Conservation (phyloP, 2,888 invertebrate species). For the Pediacus dermestoides region DNA sequence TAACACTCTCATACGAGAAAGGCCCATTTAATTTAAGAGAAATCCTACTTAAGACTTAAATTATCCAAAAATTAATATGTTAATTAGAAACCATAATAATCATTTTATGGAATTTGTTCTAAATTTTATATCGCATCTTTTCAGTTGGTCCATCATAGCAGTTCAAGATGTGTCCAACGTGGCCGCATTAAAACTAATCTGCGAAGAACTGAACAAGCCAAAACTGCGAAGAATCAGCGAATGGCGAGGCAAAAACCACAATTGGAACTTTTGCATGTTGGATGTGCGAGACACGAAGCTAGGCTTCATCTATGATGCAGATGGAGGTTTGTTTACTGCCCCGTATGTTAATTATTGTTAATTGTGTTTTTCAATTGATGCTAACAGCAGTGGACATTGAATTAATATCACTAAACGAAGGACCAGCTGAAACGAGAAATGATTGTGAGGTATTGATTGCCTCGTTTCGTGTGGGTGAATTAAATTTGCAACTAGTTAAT, state of each 20-base stretch:
- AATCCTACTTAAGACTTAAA: too few relatives aligned
- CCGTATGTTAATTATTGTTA: not conserved
- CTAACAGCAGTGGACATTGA: conserved; percentile 29
- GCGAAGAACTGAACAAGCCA: conserved; percentile 66
- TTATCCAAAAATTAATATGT: too few relatives aligned
- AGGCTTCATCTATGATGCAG: conserved; percentile 50
- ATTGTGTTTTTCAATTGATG: not conserved
- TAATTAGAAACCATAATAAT: not conserved
- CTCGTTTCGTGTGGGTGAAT: conserved; percentile 54
- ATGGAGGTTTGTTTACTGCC: conserved; percentile 31
- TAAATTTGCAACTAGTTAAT: conserved; percentile 54
- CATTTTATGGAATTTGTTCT: not conserved
- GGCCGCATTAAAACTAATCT: conserved; percentile 65
- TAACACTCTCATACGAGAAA: too few relatives aligned
- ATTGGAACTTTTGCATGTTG: conserved; percentile 61
- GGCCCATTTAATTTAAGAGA: too few relatives aligned
- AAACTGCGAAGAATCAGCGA: conserved; percentile 59
- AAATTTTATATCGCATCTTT: conserved; percentile 26
- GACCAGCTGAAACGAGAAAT: conserved; percentile 30
- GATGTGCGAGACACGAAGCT: conserved; percentile 42
- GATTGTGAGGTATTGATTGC: conserved; percentile 41
- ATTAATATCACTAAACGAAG: conserved; percentile 33
- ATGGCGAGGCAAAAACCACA: conserved; percentile 62
- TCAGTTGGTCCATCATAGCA: conserved; percentile 68
- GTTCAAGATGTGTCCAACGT: conserved; percentile 70